These are phyloP conservation scores for Frankliniella fusca DNA, from an alignment of 2,888 invertebrate genomes.

Conservation along the genomic window DNA sequence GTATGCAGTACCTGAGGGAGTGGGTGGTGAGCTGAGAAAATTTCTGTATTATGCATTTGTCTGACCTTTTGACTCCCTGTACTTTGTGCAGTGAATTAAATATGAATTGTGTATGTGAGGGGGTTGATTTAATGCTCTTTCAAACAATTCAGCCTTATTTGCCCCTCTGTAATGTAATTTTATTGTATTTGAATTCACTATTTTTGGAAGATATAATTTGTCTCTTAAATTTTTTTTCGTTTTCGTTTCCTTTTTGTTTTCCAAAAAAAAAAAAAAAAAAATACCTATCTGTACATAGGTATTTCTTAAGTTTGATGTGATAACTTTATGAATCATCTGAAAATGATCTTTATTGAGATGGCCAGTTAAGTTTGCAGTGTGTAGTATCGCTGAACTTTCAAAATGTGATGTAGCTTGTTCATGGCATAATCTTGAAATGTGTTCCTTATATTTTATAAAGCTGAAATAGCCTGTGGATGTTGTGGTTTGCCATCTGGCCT, in stretches of 20 bases:
- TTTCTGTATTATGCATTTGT: slow-evolving; percentile 2
- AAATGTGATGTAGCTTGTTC: slow-evolving; percentile 3
- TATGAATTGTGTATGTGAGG: neutral
- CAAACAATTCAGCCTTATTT: neutral
- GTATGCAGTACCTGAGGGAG: slow-evolving; percentile 22
- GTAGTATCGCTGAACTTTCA: neutral
- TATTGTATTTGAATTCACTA: slow-evolving; percentile 19
- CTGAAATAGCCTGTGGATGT: too few relatives aligned
- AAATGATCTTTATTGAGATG: neutral
- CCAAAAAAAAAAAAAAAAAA: neutral
- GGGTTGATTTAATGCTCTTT: neutral
- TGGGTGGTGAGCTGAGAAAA: slow-evolving; percentile 13
- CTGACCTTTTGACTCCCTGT: slow-evolving; percentile 3
- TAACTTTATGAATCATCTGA: neutral
- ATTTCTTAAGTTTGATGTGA: slow-evolving; percentile 23
- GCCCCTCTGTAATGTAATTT: slow-evolving; percentile 11
- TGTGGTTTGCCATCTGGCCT: neutral
- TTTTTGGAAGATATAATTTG: slow-evolving; percentile 27
- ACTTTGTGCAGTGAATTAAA: neutral
- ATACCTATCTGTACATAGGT: slow-evolving; percentile 4
- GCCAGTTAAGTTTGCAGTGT: slow-evolving; percentile 7
- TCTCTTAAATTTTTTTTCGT: neutral
- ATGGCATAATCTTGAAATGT: neutral
- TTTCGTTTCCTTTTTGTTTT: neutral
- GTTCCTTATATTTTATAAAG: slow-evolving; percentile 4